Evolutionary conservation across 2,797 vertebrate genomes (phyloP).

Genomic region (Hippocampus kuda): DNA sequence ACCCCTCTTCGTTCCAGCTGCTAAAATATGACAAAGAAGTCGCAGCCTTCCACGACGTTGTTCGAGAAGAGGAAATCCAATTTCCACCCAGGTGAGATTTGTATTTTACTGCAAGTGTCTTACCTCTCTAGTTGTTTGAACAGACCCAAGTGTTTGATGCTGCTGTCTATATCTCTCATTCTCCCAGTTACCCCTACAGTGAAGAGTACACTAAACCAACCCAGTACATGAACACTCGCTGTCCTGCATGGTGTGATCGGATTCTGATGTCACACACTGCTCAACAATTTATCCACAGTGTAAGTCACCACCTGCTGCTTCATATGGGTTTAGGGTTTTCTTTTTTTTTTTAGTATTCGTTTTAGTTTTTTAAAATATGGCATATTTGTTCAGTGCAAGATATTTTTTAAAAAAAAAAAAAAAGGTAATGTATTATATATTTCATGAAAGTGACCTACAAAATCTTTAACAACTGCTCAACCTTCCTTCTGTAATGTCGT

Average conservation of each 20-base stretch:
- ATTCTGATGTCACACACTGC: constrained; percentile 71
- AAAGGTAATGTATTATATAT: no score
- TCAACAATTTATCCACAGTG: constrained; percentile 56
- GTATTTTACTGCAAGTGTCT: background rate
- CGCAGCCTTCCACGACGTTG: constrained; percentile 57
- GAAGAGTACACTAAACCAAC: constrained; percentile 71
- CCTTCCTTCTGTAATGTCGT: no score
- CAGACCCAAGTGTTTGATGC: background rate
- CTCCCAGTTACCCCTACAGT: constrained; percentile 75
- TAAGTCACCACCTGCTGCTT: constrained; percentile 29
- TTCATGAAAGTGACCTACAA: no score
- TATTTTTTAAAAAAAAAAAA: no score
- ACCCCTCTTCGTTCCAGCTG: constrained; percentile 51
- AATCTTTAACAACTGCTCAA: no score
- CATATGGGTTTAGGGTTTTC: no score
- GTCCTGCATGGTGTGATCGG: constrained; percentile 78
- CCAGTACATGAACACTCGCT: constrained; percentile 77
- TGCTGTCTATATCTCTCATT: background rate
- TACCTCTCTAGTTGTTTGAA: background rate
- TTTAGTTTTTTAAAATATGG: no score
- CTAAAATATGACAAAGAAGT: constrained; percentile 74
- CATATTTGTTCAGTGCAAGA: no score
- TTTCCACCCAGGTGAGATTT: constrained; percentile 72
- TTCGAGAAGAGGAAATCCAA: constrained; percentile 67
- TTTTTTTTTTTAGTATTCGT: no score